Evolutionary conservation across 2,797 vertebrate species (phyloP), one percentile per base, ranked within the genome.

Genomic region (Neopelma chrysocephalum): DNA sequence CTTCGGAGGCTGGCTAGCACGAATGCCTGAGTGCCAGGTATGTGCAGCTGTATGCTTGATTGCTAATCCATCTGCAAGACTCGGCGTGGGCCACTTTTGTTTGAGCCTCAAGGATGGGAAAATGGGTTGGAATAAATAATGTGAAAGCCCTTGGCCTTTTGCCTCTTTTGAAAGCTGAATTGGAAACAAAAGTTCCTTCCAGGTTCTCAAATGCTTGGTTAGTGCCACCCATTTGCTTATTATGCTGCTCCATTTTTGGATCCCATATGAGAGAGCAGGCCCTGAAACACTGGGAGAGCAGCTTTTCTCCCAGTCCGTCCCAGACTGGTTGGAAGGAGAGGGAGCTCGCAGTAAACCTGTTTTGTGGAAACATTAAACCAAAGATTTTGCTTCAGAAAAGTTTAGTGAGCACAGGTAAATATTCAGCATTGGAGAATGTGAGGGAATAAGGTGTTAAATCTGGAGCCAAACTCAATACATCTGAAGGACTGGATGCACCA

Each of bases 1-100:
- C 64, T 93, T 89, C 0, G 11, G 86, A 94, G 93, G 83, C 65
- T 95, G 94, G 94, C 94, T 89, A 95, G 93, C 81, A 87, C 5
- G 4, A 93, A 21, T 0, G 3, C 71, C 87, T 22, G 93, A 95
- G 94, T 96, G 96, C 96, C 93, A 96, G 96, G 94, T 96, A 94
- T 95, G 93, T 77, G 94, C 96, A 96, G 96, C 96, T 97, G 96
- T 86, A 64, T 91, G 83, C 90, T 93, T 96, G 93, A 97, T 96
- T 94, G 95, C 88, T 94, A 96, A 96, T 94, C 96, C 96, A 95
- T 97, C 96, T 96, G 95, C 89, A 87, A 72, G 83, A 61, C 78
- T 96, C 92, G 3, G 83, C 83, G 75, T 85, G 89, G 95, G 90
- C 94, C 83, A 94, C 93, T 97, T 97, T 93, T 96, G 92, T 97